Evolutionary conservation across 2,888 invertebrate species (phyloP), one percentile per base, ranked within the genome.

Genomic region (Apomyelois bistriatella): DNA sequence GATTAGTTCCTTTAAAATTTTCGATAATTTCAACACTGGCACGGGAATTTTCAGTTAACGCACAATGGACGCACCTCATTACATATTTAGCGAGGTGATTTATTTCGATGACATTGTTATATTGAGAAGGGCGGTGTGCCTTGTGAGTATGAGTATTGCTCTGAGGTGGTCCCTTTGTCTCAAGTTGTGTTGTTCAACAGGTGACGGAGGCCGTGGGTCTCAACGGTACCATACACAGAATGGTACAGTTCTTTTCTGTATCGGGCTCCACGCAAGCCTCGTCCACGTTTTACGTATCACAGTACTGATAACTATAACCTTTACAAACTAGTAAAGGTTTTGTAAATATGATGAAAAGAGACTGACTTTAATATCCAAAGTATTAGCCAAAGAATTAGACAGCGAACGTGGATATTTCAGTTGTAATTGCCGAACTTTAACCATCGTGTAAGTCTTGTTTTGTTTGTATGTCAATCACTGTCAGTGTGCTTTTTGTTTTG

Each of bases 181-280:
- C 82, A 87, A 74, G 85, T 80, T 86, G 79, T 90, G 66, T 90
- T 90, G 89, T 91, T 91, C 90, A 88, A 87, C 92, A 92, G 92
- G 92, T 91, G 91, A 87, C 91, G 86, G 91, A 91, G 88, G 87
- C 91, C 81, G 90, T 91, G 83, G 90, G 91, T 84, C 91, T 89
- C 84, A 91, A 92, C 91, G 91, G 91, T 84, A 91, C 91, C 85
- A 91, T 92, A 79, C 91, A 91, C 89, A 90, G 92, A 87, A 88
- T 92, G 91, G 91, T 92, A 79, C 92, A 92, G 73, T 92, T 92
- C 91, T 92, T 92, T 91, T 92, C 92, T 76, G 88, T 92, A 79
- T 87, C 89, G 80, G 92, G 92, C 86, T 90, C 91, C 73, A 83
- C 91, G 76, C 90, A 92, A 83, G 92, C 91, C 89, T 91, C 91